phyloP scores from a whole-genome alignment of 2,888 invertebrate genomes.

The Ametastegia equiseti region DNA sequence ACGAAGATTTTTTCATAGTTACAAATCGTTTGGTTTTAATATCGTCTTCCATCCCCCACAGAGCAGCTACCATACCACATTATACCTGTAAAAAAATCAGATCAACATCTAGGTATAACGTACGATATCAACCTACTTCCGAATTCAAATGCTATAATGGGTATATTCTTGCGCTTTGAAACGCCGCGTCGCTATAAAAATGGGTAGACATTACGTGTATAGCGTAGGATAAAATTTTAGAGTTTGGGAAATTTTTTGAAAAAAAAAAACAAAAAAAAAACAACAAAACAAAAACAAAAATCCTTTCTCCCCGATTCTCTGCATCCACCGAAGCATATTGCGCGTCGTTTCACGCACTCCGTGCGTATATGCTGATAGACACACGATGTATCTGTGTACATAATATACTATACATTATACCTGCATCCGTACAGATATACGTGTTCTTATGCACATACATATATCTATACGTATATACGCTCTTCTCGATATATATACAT shows the following conservation, averaged over 20 bases:
- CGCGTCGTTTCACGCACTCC: conserved; percentile 25
- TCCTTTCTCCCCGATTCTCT: conserved; percentile 21
- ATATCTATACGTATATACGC: neutral
- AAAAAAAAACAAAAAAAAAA: too few species aligned
- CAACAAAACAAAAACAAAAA: neutral
- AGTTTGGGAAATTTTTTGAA: neutral
- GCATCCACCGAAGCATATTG: neutral
- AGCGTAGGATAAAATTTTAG: neutral
- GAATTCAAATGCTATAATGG: too few species aligned
- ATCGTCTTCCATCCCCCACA: neutral
- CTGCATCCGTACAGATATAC: neutral
- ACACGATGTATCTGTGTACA: neutral
- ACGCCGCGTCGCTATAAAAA: neutral
- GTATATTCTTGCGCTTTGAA: too few species aligned
- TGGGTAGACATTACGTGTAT: too few species aligned
- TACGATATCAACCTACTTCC: neutral
- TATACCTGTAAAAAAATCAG: neutral
- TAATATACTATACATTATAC: neutral
- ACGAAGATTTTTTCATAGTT: too few species aligned
- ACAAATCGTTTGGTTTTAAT: too few species aligned
- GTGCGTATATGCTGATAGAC: neutral
- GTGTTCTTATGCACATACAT: neutral
- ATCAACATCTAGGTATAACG: neutral
- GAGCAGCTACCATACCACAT: too few species aligned
- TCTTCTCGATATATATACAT: neutral